These are phyloP conservation scores for Alloscopus bannaensis DNA, from an alignment of 2,888 invertebrate species.

Conservation along the genomic window DNA sequence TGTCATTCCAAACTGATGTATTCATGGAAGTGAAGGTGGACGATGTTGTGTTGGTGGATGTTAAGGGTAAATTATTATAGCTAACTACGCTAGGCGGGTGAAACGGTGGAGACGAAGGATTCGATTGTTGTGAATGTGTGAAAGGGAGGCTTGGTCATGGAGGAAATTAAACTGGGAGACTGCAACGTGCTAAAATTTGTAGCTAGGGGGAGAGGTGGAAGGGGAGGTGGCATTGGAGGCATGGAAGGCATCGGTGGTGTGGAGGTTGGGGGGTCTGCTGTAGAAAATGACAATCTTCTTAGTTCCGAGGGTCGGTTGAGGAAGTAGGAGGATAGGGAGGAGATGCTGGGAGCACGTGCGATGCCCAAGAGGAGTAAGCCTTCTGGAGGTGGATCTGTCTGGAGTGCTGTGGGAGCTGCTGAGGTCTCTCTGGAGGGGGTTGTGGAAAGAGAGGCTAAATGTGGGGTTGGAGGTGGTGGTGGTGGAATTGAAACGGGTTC, in stretches of 20 bases:
- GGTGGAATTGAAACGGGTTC: background rate
- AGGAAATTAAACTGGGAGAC: conserved; percentile 55
- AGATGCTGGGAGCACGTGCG: conserved; percentile 59
- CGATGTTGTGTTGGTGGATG: conserved; percentile 36
- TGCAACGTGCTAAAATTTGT: conserved; percentile 37
- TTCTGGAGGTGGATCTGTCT: conserved; percentile 37
- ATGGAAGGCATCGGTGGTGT: conserved; percentile 43
- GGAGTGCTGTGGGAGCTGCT: conserved; percentile 45
- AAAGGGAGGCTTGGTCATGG: conserved; percentile 25
- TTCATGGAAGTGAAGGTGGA: conserved; percentile 55
- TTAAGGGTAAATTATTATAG: conserved; percentile 38
- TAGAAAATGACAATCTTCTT: conserved; percentile 46
- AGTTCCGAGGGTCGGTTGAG: conserved; percentile 67
- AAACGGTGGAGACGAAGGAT: conserved; percentile 35
- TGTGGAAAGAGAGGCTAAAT: conserved; percentile 23
- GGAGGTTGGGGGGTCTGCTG: conserved; percentile 29
- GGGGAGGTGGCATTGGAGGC: conserved; percentile 37
- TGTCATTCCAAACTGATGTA: conserved; percentile 66
- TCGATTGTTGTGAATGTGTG: conserved; percentile 11
- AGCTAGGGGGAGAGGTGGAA: conserved; percentile 39
- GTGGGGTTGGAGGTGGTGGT: conserved; percentile 23
- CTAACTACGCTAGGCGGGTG: conserved; percentile 38
- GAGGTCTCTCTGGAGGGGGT: conserved; percentile 33
- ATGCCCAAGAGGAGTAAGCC: conserved; percentile 34
- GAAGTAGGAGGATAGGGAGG: conserved; percentile 65